phyloP scores from a whole-genome alignment of 1,140 invertebrate species.

The Drosophila tropicalis region DNA sequence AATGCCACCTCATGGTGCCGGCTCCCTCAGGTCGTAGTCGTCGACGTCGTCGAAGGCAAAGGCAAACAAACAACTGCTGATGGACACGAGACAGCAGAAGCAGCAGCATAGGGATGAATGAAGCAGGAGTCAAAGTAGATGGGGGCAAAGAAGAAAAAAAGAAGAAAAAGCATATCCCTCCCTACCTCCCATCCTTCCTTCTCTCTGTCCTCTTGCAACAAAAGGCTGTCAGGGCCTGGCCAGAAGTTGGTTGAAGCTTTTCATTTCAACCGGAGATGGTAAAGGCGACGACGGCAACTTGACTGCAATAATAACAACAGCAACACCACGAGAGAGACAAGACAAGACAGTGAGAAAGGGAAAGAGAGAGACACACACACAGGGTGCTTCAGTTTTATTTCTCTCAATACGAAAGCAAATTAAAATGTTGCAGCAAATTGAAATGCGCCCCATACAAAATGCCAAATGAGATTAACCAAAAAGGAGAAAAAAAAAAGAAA shows the following conservation, averaged over 20 bases:
- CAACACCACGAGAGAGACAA: constrained; percentile 1
- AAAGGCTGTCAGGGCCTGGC: constrained; percentile 31
- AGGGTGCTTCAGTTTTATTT: constrained; percentile 22
- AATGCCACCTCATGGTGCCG: constrained; percentile 6
- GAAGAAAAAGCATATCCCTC: constrained; percentile 3
- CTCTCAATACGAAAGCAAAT: constrained; percentile 38
- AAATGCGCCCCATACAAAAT: constrained; percentile 50
- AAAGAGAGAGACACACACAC: neutral
- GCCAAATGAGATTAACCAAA: constrained; percentile 44
- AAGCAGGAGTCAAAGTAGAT: constrained; percentile 14
- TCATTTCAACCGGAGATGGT: constrained; percentile 15
- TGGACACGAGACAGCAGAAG: constrained; percentile 22
- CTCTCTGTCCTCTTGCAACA: constrained; percentile 6
- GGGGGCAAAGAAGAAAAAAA: too few relatives aligned
- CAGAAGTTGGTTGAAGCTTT: constrained; percentile 19
- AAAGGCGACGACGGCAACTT: neutral
- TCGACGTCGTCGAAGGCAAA: constrained; percentile 10
- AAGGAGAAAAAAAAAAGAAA: constrained; percentile 21
- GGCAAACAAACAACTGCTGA: constrained; percentile 20
- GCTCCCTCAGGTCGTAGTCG: constrained; percentile 4
- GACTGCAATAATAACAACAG: constrained; percentile 11
- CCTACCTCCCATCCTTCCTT: neutral
- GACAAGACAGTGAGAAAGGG: neutral
- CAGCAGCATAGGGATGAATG: constrained; percentile 1
- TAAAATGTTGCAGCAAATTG: constrained; percentile 53